phyloP scores from a whole-genome alignment of 2,113 vertebrate genomes.

The Mohoua ochrocephala region DNA sequence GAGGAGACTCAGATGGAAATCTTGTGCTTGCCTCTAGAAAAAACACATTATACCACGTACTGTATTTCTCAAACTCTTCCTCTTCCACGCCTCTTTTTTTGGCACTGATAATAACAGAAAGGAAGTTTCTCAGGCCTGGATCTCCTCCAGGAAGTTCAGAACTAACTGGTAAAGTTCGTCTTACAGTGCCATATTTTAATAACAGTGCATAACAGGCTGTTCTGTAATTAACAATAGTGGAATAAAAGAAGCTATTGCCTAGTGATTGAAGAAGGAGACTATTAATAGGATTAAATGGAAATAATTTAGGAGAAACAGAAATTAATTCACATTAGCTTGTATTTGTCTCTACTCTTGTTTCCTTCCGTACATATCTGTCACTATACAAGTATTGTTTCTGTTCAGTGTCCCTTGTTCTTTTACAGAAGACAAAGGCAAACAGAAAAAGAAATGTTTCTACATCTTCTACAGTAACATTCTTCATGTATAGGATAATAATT shows the following conservation, averaged over 20 bases:
- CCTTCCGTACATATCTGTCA: background rate
- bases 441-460: background rate
- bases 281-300: background rate
- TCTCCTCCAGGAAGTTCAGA: background rate
- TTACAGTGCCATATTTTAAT: background rate
- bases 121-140: background rate
- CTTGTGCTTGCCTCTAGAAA: background rate
- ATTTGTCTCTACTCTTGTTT: background rate
- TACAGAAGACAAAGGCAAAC: background rate
- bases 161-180: background rate
- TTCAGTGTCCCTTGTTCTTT: background rate
- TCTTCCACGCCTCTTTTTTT: background rate
- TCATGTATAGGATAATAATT: background rate
- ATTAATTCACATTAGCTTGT: background rate
- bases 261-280: background rate
- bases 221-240: background rate
- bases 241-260: background rate
- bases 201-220: background rate
- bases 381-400: background rate
- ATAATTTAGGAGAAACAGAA: background rate
- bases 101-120: background rate
- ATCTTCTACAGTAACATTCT: background rate
- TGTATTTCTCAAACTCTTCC: background rate
- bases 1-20: background rate
- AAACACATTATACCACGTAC: accelerated